Conservation (phyloP, 2,888 invertebrate species). For the Schizotus pectinicornis region DNA sequence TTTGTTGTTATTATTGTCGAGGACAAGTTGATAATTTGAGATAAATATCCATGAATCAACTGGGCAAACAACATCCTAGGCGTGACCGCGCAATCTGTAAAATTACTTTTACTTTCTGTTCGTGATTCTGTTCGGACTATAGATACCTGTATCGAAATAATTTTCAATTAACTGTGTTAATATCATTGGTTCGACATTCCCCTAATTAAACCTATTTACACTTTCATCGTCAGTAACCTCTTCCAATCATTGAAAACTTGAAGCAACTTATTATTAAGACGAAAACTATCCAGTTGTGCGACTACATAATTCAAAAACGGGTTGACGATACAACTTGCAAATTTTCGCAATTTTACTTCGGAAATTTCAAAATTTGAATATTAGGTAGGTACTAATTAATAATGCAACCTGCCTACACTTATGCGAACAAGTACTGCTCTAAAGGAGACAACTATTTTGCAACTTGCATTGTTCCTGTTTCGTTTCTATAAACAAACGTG, state of each 20-base stretch:
- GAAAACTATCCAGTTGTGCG: no score
- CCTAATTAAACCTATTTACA: no score
- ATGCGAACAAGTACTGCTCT: neutral
- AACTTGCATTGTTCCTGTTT: conserved; percentile 13
- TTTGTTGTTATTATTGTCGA: neutral
- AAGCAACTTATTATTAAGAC: no score
- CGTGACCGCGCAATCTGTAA: conserved; percentile 23
- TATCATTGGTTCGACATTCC: no score
- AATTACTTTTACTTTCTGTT: conserved; percentile 24
- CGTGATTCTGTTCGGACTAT: conserved; percentile 14
- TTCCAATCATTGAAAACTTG: no score
- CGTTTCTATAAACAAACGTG: neutral
- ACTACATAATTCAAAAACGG: no score
- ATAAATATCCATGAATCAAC: conserved; percentile 13
- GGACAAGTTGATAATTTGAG: conserved; percentile 1
- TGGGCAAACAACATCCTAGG: conserved; percentile 12
- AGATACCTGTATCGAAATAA: conserved; percentile 5
- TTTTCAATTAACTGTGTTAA: conserved; percentile 3
- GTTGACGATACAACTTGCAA: no score
- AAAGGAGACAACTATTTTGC: conserved; percentile 14
- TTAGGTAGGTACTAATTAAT: neutral
- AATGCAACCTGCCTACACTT: conserved; percentile 6
- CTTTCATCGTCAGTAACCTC: no score
- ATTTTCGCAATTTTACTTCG: no score
- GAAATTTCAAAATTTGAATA: no score